phyloP scores from a whole-genome alignment of 2,113 vertebrate genomes.

The Zosterops lateralis region DNA sequence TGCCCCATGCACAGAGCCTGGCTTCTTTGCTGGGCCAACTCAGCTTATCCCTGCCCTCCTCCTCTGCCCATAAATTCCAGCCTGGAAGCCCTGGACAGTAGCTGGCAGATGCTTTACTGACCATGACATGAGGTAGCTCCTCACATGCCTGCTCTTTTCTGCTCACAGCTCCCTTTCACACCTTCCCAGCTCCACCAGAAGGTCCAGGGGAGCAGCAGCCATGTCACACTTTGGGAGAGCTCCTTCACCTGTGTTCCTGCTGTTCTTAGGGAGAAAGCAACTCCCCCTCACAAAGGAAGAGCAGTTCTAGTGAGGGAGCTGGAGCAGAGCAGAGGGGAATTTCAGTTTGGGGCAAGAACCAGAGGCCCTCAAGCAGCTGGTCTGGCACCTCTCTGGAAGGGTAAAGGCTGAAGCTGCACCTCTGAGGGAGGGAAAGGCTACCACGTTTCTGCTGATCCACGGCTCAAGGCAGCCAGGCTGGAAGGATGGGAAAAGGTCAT shows the following conservation, averaged over 20 bases:
- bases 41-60: background rate
- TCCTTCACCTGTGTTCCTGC: background rate
- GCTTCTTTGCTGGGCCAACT: background rate
- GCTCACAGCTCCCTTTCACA: background rate
- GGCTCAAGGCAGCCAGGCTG: background rate
- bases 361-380: background rate
- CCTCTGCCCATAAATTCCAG: background rate
- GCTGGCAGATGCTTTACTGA: background rate
- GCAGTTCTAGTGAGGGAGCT: background rate
- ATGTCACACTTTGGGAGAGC: background rate
- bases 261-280: background rate
- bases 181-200: background rate
- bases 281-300: background rate
- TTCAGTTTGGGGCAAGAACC: background rate
- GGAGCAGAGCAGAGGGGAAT: background rate
- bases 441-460: rapidly evolving
- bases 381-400: background rate
- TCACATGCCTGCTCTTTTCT: background rate
- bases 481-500: background rate
- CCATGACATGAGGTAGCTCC: background rate
- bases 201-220: background rate
- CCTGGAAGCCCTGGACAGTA: background rate
- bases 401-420: background rate
- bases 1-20: background rate
- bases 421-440: background rate